Evolutionary conservation across 2,888 invertebrate species (phyloP).

Genomic region (Anorthoa munda): DNA sequence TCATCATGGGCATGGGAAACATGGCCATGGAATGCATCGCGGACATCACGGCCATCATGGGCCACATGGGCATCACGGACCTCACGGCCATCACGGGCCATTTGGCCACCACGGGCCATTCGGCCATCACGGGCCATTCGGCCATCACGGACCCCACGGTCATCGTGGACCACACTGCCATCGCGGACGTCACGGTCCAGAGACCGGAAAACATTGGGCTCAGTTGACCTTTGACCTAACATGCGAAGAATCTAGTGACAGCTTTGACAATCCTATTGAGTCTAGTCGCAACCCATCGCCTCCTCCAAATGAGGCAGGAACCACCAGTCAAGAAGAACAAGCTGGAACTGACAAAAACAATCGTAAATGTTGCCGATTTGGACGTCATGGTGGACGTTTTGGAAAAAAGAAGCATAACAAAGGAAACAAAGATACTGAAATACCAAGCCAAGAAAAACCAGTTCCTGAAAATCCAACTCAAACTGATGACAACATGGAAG

Average conservation of each 20-base stretch:
- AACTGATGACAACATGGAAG: constrained; percentile 54
- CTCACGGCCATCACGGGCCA: constrained; percentile 29
- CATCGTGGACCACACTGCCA: constrained; percentile 49
- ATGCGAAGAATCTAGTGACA: constrained; percentile 51
- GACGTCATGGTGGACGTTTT: constrained; percentile 47
- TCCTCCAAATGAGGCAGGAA: constrained; percentile 24
- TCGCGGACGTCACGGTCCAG: constrained; percentile 46
- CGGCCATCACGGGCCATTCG: constrained; percentile 22
- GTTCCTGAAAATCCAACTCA: constrained; percentile 50
- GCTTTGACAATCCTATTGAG: constrained; percentile 30
- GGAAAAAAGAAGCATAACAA: constrained; percentile 37
- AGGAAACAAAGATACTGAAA: constrained; percentile 43
- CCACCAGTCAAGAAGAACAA: constrained; percentile 26
- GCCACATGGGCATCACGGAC: constrained; percentile 63
- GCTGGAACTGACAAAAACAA: constrained; percentile 22
- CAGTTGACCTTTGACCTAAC: constrained; percentile 60
- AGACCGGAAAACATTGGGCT: constrained; percentile 58
- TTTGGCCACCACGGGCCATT: constrained; percentile 12
- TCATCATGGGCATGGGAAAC: constrained; percentile 31
- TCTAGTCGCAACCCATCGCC: constrained; percentile 50
- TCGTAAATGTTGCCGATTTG: constrained; percentile 42
- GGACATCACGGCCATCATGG: constrained; percentile 43
- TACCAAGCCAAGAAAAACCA: constrained; percentile 30
- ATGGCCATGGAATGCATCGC: constrained; percentile 1
- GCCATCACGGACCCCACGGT: constrained; percentile 43